These are phyloP conservation scores for Camelus dromedarius DNA, from an alignment of 2,113 vertebrate genomes.

Conservation along the genomic window DNA sequence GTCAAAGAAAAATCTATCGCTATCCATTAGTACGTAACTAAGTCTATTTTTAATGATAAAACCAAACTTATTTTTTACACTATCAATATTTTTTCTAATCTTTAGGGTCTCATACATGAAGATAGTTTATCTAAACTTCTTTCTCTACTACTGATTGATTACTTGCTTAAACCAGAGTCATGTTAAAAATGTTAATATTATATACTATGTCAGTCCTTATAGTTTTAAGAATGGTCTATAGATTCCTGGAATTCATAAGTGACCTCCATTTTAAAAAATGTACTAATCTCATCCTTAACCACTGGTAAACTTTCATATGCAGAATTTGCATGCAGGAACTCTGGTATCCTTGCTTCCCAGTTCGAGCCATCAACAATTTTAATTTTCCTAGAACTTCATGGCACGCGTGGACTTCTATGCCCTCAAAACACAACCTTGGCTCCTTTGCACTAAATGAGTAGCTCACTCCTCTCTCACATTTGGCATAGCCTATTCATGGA, in stretches of 20 bases:
- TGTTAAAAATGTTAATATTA: conserved; percentile 16
- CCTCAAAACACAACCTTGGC: background rate
- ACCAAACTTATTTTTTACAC: background rate
- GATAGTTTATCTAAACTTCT: background rate
- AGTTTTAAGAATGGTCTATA: background rate
- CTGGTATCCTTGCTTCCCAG: background rate
- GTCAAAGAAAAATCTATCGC: conserved; percentile 48
- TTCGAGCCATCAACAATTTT: background rate
- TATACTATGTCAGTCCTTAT: background rate
- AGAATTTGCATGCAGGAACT: background rate
- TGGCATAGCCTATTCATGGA: background rate
- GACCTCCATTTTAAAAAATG: background rate
- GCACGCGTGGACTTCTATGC: background rate
- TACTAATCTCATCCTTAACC: background rate
- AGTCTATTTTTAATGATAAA: conserved; percentile 59
- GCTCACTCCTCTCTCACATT: background rate
- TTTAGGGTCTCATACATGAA: background rate
- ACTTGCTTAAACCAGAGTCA: background rate
- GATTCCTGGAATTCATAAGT: conserved; percentile 11
- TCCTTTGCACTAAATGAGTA: background rate
- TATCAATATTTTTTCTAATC: background rate
- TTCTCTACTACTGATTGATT: background rate
- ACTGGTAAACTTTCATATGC: background rate
- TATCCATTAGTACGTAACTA: conserved; percentile 30
- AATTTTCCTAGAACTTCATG: background rate